phyloP scores from a whole-genome alignment of 2,888 invertebrate genomes.

The Noctua fimbriata region DNA sequence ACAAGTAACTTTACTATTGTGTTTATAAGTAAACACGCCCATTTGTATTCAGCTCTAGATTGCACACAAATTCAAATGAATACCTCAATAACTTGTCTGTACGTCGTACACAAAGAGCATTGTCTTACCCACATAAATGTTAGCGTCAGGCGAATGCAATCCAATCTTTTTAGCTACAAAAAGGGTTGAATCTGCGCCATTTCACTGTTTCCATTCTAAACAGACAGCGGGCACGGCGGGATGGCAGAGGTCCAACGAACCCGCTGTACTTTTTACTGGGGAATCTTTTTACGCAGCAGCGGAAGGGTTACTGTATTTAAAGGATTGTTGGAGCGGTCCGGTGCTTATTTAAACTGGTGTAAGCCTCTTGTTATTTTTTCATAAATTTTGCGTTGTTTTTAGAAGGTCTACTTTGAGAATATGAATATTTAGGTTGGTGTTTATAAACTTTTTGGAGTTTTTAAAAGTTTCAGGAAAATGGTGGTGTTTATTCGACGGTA shows the following conservation, averaged over 20 bases:
- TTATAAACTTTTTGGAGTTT: conserved; percentile 49
- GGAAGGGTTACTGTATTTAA: conserved; percentile 71
- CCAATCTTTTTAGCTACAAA: conserved; percentile 77
- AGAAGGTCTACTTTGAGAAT: conserved; percentile 52
- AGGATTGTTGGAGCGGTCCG: conserved; percentile 64
- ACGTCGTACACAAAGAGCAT: conserved; percentile 71
- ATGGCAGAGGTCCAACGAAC: conserved; percentile 62
- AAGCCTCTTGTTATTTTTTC: conserved; percentile 65
- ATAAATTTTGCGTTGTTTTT: conserved; percentile 58
- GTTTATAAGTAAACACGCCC: conserved; percentile 58
- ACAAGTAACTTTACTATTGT: conserved; percentile 60
- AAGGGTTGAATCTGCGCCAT: conserved; percentile 75
- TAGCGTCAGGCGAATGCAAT: conserved; percentile 73
- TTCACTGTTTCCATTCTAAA: conserved; percentile 74
- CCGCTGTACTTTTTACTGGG: conserved; percentile 60
- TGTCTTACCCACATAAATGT: conserved; percentile 77
- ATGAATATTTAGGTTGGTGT: conserved; percentile 62
- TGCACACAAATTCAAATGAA: conserved; percentile 62
- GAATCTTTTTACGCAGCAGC: conserved; percentile 57
- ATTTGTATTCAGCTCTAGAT: conserved; percentile 62
- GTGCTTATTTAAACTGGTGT: conserved; percentile 66
- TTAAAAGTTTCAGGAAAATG: conserved; percentile 50
- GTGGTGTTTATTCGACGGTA: conserved; percentile 44
- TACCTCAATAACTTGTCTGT: conserved; percentile 61
- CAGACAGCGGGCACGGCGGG: conserved; percentile 64